Base-by-base conservation (phyloP, 2,113 vertebrate genomes). In the Rutilus rutilus region DNA sequence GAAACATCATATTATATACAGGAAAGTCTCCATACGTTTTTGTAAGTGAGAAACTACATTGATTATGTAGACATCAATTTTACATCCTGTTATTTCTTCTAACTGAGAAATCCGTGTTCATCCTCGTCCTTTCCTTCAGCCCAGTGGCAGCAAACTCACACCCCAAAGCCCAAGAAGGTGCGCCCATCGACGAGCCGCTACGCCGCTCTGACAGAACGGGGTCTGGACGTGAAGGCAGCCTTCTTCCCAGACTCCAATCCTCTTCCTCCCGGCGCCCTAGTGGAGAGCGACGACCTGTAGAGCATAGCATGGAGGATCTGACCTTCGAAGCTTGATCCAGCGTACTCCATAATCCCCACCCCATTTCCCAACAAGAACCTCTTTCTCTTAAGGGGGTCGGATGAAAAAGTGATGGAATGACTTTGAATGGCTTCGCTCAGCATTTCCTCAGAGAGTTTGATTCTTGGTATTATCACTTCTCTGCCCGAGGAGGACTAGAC, bases 281-380 rank as follows among this genome's bases (percentile, higher is more conserved):
- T 99, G 90, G 98, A 99, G 86, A 99, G 98, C 0, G 98, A 99
- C 11, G 98, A 99, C 89, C 96, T 99, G 96, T 99, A 96, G 93
- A 91, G 54, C 45, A 52, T 59, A n/a, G 71, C 25, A 8, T 33
- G 25, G 19, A 42, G 78, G 14, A 50, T 36, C 85, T 84, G 39
- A 82, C 23, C 81, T 52, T 78, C 19, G 59, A 76, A 87, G 78
- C 25, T 23, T 64, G 80, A 84, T 59, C 86, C 85, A 86, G 52
- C 69, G 7, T 50, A 65, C 36, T 33, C 86, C 84, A 74, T 10
- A 78, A 39, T 60, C 60, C 47, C 83, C 85, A 52, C 74, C 74
- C 45, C 69, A 39, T 65, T 85, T 76, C 62, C 81, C 65, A 15
- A 57, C 47, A 57, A 57, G 6, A 57, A 21, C 52, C 52, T 54